Percentiles rank a stretch among this genome's conserved stretches.
These are phyloP conservation scores for Bothrops jararaca DNA, from an alignment of 2,113 vertebrate genomes.

Conservation along the genomic window DNA sequence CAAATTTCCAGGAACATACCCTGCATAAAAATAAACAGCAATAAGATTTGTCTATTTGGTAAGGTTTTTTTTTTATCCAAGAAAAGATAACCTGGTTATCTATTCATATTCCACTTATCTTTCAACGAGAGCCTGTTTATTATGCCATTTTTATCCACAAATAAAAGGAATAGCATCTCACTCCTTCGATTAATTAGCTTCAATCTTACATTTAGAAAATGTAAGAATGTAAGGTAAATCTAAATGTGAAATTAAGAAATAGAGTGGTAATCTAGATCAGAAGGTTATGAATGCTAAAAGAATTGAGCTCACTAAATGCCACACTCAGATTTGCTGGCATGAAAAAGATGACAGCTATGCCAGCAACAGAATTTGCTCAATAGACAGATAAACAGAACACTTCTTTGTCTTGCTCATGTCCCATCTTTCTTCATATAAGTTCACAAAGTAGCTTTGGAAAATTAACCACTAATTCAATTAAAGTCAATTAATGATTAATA, in stretches of 20 bases:
- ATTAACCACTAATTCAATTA: background rate
- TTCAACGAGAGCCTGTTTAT: background rate
- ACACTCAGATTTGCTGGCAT: background rate
- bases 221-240: background rate
- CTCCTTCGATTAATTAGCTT: background rate
- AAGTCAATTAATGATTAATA: background rate
- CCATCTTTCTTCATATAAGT: background rate
- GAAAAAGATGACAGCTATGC: background rate
- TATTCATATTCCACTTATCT: background rate
- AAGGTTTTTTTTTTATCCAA: background rate
- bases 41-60: background rate
- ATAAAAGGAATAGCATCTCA: background rate
- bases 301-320: background rate
- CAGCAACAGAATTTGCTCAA: background rate
- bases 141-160: background rate
- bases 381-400: background rate
- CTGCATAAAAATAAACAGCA: background rate
- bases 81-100: background rate
- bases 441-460: background rate
- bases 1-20: background rate
- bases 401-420: background rate
- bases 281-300: background rate
- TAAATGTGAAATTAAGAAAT: background rate
- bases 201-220: background rate
- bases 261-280: background rate